Percentiles rank a stretch among this genome's conserved stretches.
phyloP scores from a whole-genome alignment of 2,888 invertebrate species.

The Eilema sororculum region DNA sequence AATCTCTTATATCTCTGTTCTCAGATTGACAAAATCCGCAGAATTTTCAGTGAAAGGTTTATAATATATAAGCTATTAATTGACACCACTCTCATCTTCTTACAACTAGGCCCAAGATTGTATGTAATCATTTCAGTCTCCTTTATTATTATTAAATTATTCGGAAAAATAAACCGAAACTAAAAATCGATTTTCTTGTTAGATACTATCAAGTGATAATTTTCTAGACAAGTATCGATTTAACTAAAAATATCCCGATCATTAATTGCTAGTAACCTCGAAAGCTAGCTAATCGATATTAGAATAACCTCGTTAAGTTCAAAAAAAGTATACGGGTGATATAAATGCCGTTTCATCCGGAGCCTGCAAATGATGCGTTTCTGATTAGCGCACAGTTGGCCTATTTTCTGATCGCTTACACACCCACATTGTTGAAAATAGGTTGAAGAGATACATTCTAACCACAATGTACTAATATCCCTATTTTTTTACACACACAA shows the following conservation, averaged over 20 bases:
- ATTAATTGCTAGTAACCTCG: neutral
- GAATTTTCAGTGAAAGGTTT: no score
- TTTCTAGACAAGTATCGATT: neutral
- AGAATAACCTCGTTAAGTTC: constrained; percentile 1
- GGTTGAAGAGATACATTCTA: constrained; percentile 6
- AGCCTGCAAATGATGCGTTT: constrained; percentile 37
- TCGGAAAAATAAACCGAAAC: neutral
- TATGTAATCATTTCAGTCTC: no score
- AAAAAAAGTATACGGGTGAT: constrained; percentile 7
- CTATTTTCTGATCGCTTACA: constrained; percentile 34
- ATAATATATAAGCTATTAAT: no score
- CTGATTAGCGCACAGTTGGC: constrained; percentile 38
- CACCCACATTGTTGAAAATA: constrained; percentile 9
- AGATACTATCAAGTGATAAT: neutral
- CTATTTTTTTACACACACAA: neutral
- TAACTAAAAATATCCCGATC: neutral
- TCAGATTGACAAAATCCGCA: no score
- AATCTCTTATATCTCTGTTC: no score
- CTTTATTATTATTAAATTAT: no score
- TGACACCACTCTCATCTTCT: no score
- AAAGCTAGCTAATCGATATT: neutral
- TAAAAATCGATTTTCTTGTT: no score
- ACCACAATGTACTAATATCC: constrained; percentile 6
- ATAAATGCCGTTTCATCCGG: constrained; percentile 22
- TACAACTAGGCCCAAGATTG: no score